phyloP scores from a whole-genome alignment of 2,888 invertebrate species.

The Exocentrus adspersus region DNA sequence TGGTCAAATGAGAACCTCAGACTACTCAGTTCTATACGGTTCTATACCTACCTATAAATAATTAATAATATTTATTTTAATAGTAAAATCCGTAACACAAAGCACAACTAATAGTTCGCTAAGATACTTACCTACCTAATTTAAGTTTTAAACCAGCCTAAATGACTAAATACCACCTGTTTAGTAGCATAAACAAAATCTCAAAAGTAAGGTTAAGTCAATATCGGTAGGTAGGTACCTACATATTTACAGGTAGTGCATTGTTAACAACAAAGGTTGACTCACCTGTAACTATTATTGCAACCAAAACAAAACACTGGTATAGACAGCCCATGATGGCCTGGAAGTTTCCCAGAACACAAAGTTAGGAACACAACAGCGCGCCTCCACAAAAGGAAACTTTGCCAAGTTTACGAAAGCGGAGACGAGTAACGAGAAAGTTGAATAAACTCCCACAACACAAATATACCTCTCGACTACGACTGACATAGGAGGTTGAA shows the following conservation, averaged over 20 bases:
- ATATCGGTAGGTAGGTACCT: too few species aligned
- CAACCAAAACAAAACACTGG: constrained; percentile 38
- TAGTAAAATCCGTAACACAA: too few species aligned
- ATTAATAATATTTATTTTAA: too few species aligned
- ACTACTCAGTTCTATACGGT: too few species aligned
- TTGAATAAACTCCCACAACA: constrained; percentile 7
- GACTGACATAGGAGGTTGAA: too few species aligned
- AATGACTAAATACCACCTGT: too few species aligned
- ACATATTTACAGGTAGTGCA: constrained; percentile 27
- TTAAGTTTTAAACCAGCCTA: too few species aligned
- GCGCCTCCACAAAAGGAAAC: constrained; percentile 28
- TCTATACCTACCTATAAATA: too few species aligned
- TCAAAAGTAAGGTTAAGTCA: constrained; percentile 25
- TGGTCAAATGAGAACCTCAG: too few species aligned
- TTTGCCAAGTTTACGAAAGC: constrained; percentile 46
- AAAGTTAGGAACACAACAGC: constrained; percentile 18
- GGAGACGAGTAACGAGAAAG: constrained; percentile 2
- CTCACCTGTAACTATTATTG: constrained; percentile 45
- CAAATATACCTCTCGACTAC: constrained; percentile 35
- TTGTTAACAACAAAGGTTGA: constrained; percentile 38
- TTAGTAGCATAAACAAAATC: neutral
- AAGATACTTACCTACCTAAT: too few species aligned
- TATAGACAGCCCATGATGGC: constrained; percentile 34
- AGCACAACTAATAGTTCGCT: too few species aligned
- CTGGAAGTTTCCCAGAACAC: constrained; percentile 37